Evolutionary conservation across 2,888 invertebrate genomes (phyloP).

Genomic region (Scelioninae gen. 1): DNA sequence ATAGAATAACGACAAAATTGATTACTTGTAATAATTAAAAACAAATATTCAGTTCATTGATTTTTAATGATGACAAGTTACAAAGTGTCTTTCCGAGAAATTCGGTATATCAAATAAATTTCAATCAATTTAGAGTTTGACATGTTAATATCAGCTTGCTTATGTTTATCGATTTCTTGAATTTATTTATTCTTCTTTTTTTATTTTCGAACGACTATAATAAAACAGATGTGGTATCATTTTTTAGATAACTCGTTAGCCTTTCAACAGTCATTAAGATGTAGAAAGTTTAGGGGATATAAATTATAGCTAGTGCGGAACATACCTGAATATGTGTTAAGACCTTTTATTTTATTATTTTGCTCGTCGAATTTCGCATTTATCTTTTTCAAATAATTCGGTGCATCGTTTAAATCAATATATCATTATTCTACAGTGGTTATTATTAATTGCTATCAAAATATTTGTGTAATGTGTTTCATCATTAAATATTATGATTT

Average conservation of each 20-base stretch:
- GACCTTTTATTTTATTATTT: conserved; percentile 55
- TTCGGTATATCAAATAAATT: conserved; percentile 50
- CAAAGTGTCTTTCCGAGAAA: conserved; percentile 42
- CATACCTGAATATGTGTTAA: conserved; percentile 47
- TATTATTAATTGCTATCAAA: conserved; percentile 51
- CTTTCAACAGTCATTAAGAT: conserved; percentile 69
- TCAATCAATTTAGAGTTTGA: conserved; percentile 64
- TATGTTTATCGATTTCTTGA: conserved; percentile 39
- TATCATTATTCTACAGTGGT: conserved; percentile 11
- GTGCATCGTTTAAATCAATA: conserved; percentile 15
- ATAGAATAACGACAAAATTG: too few species aligned
- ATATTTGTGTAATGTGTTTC: conserved; percentile 47
- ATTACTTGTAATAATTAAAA: conserved; percentile 16
- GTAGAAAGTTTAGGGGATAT: conserved; percentile 68
- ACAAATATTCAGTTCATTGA: conserved; percentile 13
- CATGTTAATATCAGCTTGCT: conserved; percentile 43
- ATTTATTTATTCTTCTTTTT: conserved; percentile 51
- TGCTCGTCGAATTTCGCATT: conserved; percentile 42
- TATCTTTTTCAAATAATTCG: conserved; percentile 38
- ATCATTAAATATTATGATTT: too few species aligned
- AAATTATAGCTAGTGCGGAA: conserved; percentile 53
- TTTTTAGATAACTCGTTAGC: conserved; percentile 63
- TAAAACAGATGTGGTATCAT: conserved; percentile 50
- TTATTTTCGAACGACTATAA: conserved; percentile 45
- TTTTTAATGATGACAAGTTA: conserved; percentile 39